Evolutionary conservation across 2,113 vertebrate genomes (phyloP).

Genomic region (Coptodon bakossiorum): DNA sequence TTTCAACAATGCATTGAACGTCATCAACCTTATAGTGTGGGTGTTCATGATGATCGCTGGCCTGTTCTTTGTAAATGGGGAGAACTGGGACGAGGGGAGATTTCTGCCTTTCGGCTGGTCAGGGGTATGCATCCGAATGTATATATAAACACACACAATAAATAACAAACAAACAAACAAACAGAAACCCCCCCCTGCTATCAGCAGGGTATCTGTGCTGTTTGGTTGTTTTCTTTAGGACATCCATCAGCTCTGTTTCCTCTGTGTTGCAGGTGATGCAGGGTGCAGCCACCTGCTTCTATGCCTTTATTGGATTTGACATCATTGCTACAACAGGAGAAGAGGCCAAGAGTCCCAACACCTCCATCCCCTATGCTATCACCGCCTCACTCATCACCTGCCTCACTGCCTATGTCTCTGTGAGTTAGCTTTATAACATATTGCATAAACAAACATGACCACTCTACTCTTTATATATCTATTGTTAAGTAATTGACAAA

Average conservation of each 20-base stretch:
- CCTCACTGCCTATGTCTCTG: constrained; percentile 94
- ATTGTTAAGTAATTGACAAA: not conserved
- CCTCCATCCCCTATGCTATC: constrained; percentile 97
- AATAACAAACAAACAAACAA: not conserved
- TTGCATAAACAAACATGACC: not conserved
- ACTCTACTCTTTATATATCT: too few species aligned
- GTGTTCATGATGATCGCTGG: constrained; percentile 95
- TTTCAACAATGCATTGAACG: constrained; percentile 91
- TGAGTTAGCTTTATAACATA: constrained; percentile 70
- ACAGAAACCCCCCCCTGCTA: not conserved
- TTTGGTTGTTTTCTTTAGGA: not conserved
- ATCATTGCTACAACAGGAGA: constrained; percentile 97
- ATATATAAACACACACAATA: not conserved
- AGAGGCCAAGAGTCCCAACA: constrained; percentile 96
- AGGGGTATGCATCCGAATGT: constrained; percentile 77
- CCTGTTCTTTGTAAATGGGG: constrained; percentile 86
- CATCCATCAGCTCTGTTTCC: not conserved
- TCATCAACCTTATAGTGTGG: constrained; percentile 93
- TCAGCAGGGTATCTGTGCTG: not conserved
- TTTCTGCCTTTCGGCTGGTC: constrained; percentile 96
- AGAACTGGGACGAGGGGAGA: constrained; percentile 89
- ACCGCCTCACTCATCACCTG: constrained; percentile 93
- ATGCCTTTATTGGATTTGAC: constrained; percentile 97
- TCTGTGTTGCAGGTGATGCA: constrained; percentile 83
- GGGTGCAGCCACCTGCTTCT: constrained; percentile 96